Percentiles rank a stretch among this genome's conserved stretches.
These are phyloP conservation scores for Pangasius djambal DNA, from an alignment of 2,797 vertebrate genomes.

Conservation along the genomic window DNA sequence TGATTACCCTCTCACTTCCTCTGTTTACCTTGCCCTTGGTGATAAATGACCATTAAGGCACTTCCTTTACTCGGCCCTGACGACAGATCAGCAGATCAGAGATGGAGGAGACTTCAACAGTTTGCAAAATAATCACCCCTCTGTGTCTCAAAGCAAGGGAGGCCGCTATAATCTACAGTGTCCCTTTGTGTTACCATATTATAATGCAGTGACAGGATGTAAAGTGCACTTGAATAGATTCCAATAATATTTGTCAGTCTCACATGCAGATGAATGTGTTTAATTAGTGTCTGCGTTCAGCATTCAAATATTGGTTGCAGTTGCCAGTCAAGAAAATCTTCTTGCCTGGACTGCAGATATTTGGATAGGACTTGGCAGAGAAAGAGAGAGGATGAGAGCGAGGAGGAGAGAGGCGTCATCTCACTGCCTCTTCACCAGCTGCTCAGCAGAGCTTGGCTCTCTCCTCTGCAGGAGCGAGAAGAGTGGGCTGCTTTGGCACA, in stretches of 20 bases:
- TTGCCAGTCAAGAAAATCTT: slow-evolving; percentile 49
- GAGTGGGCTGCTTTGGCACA: slow-evolving; percentile 54
- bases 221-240: slow-evolving; percentile 34
- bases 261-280: slow-evolving; percentile 37
- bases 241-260: slow-evolving; percentile 45
- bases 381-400: slow-evolving; percentile 45
- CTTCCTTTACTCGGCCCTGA: slow-evolving; percentile 48
- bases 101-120: slow-evolving; percentile 38
- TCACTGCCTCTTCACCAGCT: slow-evolving; percentile 62
- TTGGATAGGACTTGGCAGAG: slow-evolving; percentile 56
- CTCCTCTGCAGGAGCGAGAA: slow-evolving; percentile 47
- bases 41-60: slow-evolving; percentile 60
- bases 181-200: slow-evolving; percentile 9
- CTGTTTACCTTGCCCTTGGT: slow-evolving; percentile 57
- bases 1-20: slow-evolving; percentile 55
- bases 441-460: slow-evolving; percentile 52
- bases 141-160: not conserved
- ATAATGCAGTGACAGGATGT: slow-evolving; percentile 29
- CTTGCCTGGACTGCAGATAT: slow-evolving; percentile 53
- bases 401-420: slow-evolving; percentile 54
- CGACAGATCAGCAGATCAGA: slow-evolving; percentile 51
- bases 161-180: not conserved
- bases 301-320: slow-evolving; percentile 40
- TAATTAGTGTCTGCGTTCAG: slow-evolving; percentile 38
- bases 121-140: not conserved